phyloP scores from a whole-genome alignment of 1,140 invertebrate species.

The Ceratitis capitata region DNA sequence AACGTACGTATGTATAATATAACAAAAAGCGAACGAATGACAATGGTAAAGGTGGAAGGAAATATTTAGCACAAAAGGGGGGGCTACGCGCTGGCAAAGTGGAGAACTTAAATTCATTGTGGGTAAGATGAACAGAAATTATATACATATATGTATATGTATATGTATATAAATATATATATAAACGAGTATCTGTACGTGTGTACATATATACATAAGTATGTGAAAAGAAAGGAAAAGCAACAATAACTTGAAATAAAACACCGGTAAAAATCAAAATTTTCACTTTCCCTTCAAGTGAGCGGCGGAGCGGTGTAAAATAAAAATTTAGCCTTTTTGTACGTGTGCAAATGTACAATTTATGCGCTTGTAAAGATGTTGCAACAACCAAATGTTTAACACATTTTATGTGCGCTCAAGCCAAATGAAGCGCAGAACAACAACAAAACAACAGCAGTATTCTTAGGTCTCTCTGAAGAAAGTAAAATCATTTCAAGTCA shows the following conservation, averaged over 20 bases:
- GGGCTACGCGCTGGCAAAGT: neutral
- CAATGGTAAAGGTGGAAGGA: neutral
- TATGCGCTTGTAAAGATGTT: neutral
- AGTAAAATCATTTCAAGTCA: constrained; percentile 1
- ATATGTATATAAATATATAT: no score
- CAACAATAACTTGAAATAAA: neutral
- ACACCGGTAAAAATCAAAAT: constrained; percentile 5
- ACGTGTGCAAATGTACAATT: neutral
- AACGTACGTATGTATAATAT: no score
- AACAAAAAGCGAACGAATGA: neutral
- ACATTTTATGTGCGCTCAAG: neutral
- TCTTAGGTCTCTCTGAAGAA: constrained; percentile 4
- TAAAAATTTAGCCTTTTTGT: neutral
- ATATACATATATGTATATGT: no score
- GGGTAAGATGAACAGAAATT: no score
- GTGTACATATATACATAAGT: no score
- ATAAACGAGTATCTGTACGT: no score
- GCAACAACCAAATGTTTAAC: neutral
- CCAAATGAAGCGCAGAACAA: neutral
- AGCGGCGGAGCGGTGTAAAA: neutral
- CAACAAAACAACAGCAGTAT: neutral
- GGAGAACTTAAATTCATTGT: neutral
- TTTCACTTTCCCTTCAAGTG: neutral
- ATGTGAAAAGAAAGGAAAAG: neutral
- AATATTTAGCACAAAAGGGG: constrained; percentile 17